Percentiles rank a stretch among this genome's conserved stretches.
These are phyloP conservation scores for Tribolium freemani DNA, from an alignment of 2,888 invertebrate species.

Conservation along the genomic window DNA sequence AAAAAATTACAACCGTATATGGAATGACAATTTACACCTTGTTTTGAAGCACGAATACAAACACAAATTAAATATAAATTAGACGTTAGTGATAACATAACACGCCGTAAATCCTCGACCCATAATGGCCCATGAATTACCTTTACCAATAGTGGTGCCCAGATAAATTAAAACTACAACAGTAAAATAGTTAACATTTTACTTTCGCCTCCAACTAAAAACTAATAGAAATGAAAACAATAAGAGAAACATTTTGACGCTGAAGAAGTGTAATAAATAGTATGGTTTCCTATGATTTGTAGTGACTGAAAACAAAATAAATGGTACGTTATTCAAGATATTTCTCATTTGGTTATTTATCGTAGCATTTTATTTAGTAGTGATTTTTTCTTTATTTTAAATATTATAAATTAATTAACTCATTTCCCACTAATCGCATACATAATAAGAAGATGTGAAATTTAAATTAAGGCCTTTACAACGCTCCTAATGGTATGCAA, in stretches of 20 bases:
- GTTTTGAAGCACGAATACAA: not conserved
- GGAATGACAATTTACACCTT: conserved; percentile 17
- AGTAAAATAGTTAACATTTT: not conserved
- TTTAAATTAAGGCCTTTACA: not conserved
- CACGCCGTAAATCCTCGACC: not conserved
- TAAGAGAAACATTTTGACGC: no score
- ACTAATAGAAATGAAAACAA: not conserved
- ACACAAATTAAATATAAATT: not conserved
- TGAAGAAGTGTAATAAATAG: no score
- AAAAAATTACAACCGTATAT: conserved; percentile 25
- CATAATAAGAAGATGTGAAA: no score
- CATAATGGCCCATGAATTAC: not conserved
- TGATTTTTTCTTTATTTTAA: no score
- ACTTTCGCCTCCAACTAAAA: not conserved
- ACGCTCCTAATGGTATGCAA: not conserved
- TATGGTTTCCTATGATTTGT: no score
- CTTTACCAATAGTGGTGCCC: not conserved
- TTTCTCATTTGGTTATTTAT: no score
- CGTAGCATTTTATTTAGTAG: no score
- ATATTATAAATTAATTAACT: no score
- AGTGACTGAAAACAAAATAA: no score
- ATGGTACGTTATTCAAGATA: no score
- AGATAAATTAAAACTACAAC: not conserved
- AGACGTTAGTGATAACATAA: not conserved
- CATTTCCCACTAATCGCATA: no score